Evolutionary conservation across 2,113 vertebrate species (phyloP).

Genomic region (Noturus placidus): DNA sequence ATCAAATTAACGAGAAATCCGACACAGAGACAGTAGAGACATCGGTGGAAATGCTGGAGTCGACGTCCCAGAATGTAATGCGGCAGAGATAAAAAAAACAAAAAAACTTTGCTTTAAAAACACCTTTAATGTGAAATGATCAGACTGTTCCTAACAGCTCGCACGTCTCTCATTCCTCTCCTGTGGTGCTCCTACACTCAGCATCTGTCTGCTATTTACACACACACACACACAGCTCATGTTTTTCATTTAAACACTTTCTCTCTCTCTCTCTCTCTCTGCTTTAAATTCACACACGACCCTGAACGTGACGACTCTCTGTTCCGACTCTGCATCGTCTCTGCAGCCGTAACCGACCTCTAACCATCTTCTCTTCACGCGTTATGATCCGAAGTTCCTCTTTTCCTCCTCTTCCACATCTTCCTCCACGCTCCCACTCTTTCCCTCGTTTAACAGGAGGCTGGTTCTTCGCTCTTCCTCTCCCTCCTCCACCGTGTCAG

Average conservation of each 20-base stretch:
- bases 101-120: background rate
- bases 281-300: conserved; percentile 2
- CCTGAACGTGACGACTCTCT: background rate
- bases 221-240: background rate
- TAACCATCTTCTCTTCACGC: background rate
- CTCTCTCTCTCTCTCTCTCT: background rate
- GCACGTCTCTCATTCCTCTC: conserved; percentile 18
- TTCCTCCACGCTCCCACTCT: background rate
- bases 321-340: background rate
- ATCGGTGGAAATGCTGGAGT: too few relatives aligned
- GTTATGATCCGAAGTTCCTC: background rate
- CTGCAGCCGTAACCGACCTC: background rate
- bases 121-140: conserved; percentile 18
- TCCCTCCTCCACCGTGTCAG: conserved; percentile 2
- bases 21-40: too few relatives aligned
- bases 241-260: conserved; percentile 1
- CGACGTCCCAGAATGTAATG: too few relatives aligned
- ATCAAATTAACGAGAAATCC: too few relatives aligned
- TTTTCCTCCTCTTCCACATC: background rate
- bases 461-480: background rate
- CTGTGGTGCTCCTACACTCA: conserved; percentile 5
- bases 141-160: conserved; percentile 11
- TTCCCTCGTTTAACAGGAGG: conserved; percentile 2
- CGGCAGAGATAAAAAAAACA: too few relatives aligned
- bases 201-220: conserved; percentile 17